These are phyloP conservation scores for Plusia festucae DNA, from an alignment of 2,888 invertebrate genomes.

Conservation along the genomic window DNA sequence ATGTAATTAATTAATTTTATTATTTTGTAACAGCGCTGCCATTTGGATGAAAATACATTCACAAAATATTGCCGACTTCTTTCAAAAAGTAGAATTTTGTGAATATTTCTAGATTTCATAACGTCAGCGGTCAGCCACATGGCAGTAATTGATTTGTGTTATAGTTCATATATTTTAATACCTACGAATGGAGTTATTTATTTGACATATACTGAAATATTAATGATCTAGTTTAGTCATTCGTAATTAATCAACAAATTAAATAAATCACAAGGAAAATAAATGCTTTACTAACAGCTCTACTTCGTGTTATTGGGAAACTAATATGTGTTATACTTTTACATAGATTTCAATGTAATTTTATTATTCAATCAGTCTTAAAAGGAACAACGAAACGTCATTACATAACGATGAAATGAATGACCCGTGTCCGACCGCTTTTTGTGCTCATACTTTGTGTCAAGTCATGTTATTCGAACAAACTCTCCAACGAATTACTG, in stretches of 20 bases:
- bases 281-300: neutral
- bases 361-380: slow-evolving; percentile 41
- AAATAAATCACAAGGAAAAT: neutral
- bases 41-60: neutral
- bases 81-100: neutral
- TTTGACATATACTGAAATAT: neutral
- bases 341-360: slow-evolving; percentile 13
- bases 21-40: neutral
- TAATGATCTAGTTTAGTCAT: neutral
- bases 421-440: slow-evolving; percentile 56
- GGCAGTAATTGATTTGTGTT: neutral
- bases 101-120: neutral
- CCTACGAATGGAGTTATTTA: neutral
- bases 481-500: slow-evolving; percentile 57
- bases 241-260: neutral
- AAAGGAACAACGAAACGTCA: slow-evolving; percentile 49
- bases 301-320: neutral
- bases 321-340: neutral
- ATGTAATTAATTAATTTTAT: neutral
- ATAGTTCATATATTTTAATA: neutral
- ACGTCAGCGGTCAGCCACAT: neutral
- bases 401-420: slow-evolving; percentile 52
- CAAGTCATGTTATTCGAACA: slow-evolving; percentile 64
- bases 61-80: neutral
- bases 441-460: slow-evolving; percentile 61